phyloP scores from a whole-genome alignment of 2,888 invertebrate genomes.

The Syritta pipiens region DNA sequence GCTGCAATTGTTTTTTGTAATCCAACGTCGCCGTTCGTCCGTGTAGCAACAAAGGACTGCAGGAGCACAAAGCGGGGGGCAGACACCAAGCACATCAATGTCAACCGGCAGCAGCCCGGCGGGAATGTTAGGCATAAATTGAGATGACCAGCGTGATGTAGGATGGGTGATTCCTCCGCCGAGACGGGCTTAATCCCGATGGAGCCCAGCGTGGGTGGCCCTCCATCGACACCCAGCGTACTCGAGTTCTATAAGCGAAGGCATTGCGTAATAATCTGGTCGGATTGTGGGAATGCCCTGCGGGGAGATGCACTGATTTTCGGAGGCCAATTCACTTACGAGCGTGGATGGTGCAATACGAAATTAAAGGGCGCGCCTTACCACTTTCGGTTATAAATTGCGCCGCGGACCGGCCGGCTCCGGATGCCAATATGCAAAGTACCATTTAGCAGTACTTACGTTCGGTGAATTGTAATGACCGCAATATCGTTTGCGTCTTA shows the following conservation, averaged over 20 bases:
- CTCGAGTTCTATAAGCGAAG: too few relatives aligned
- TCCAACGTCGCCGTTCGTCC: slow-evolving; percentile 30
- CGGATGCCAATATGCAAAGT: slow-evolving; percentile 40
- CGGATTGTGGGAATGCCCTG: too few relatives aligned
- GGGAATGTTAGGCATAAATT: slow-evolving; percentile 29
- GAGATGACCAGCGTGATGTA: slow-evolving; percentile 18
- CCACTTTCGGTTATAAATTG: slow-evolving; percentile 44
- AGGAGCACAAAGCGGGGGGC: slow-evolving; percentile 21
- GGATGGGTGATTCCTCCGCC: background rate
- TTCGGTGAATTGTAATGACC: slow-evolving; percentile 27
- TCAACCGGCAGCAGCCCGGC: slow-evolving; percentile 10
- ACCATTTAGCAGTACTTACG: slow-evolving; percentile 12
- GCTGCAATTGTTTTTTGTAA: slow-evolving; percentile 37
- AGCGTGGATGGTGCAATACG: background rate
- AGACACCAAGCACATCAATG: slow-evolving; percentile 41
- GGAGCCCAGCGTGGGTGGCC: background rate
- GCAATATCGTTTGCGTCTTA: slow-evolving; percentile 21
- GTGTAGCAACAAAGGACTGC: slow-evolving; percentile 39
- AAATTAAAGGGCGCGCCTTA: slow-evolving; percentile 49
- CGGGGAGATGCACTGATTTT: slow-evolving; percentile 33
- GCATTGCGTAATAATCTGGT: too few relatives aligned
- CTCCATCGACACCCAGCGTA: background rate
- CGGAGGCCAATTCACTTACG: slow-evolving; percentile 38
- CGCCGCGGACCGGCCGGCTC: slow-evolving; percentile 6
- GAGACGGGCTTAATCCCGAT: background rate